Conservation (phyloP, 2,888 invertebrate species). For the Synergus umbraculus region DNA sequence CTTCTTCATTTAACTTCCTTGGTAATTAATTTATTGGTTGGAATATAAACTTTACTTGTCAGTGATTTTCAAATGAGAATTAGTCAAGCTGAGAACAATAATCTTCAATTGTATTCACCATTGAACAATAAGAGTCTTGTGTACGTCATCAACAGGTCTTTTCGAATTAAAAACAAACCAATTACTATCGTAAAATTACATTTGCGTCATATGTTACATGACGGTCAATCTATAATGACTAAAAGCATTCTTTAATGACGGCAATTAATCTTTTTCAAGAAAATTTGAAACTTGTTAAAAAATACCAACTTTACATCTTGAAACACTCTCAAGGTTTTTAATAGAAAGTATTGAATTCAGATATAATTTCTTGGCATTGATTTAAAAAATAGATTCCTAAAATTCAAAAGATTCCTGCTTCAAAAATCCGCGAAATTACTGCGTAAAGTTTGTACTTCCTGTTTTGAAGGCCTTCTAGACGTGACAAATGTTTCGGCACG, state of each 20-base stretch:
- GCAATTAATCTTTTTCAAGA: no score
- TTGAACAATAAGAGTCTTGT: neutral
- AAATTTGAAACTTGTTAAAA: no score
- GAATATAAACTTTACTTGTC: neutral
- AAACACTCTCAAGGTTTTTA: no score
- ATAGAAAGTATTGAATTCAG: neutral
- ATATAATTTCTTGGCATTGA: neutral
- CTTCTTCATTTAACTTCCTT: no score
- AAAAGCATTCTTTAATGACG: no score
- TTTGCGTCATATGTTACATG: neutral
- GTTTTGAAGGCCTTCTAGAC: constrained; percentile 9
- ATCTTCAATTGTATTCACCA: neutral
- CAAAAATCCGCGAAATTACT: neutral
- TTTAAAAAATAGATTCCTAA: no score
- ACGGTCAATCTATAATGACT: no score
- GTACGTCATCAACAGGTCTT: neutral
- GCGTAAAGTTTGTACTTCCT: constrained; percentile 9
- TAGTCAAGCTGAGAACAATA: neutral
- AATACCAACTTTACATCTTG: no score
- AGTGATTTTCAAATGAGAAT: neutral
- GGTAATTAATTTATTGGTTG: neutral
- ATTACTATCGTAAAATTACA: neutral
- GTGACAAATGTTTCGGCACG: constrained; percentile 45
- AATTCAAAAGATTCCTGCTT: neutral
- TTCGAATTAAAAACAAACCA: neutral